Base-by-base conservation (phyloP, 2,888 invertebrate species). In the Biston betularia region DNA sequence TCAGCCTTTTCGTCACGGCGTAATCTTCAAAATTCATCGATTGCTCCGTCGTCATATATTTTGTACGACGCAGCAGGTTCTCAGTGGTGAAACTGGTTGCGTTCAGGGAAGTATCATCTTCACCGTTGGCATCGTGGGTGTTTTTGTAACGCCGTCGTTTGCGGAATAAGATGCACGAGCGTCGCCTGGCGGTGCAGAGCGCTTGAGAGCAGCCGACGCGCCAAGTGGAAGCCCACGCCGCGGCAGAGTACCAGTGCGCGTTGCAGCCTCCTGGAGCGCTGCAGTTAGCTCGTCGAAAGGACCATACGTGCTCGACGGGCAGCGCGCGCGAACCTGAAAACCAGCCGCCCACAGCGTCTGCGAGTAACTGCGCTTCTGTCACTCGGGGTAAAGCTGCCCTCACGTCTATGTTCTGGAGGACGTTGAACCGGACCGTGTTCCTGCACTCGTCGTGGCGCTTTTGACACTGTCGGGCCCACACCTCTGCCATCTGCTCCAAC, bases 391-490 rank as follows among this genome's bases (percentile, higher is more conserved):
- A 82, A 0, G 92, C 83, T 0, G 90, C 89, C 0, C 93, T 85
- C 0, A 93, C 93, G 59, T 93, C 93, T 88, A 93, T 90, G 60
- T 93, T 93, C 77, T 93, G 93, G 9, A 92, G 76, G 9, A 90
- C 93, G 57, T 91, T 92, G 69, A 90, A 93, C 45, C 92, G 79
- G 15, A 92, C 77, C 0, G 90, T 93, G 69, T 92, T 92, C 68
- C 93, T 85, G 69, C 93, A 93, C 70, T 93, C 93, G 52, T 93
- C 93, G 66, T 94, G 94, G n/a, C 91, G 82, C 65, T 92, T 92
- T 70, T 90, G 93, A 70, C 94, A 94, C 65, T 93, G 92, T 9
- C 94, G 86, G 0, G 93, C 94, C 94, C 94, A 94, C 6, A 88
- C 78, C 45, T 93, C 92, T 0, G 94, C 94, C 86, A 86, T 89